Base-by-base conservation (phyloP, 2,888 invertebrate genomes). In the Zaprionus obscuricornis region DNA sequence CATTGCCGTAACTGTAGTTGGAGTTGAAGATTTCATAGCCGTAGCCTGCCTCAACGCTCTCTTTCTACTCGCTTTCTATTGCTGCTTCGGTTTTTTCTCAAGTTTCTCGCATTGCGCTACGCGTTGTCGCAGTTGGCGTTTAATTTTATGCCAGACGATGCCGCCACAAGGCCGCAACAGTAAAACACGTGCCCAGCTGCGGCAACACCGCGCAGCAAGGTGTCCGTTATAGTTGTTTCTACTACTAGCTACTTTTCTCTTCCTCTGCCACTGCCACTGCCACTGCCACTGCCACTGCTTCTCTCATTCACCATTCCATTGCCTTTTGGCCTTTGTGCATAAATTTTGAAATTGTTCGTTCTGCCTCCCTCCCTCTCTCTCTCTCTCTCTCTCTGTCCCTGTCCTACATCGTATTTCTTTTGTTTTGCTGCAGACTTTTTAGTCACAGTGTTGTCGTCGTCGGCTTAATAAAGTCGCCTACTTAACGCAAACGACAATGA, bases 391-490 rank as follows among this genome's bases (percentile, higher is more conserved):
- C 5, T n/a, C 18, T 37, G 22, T 24, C 13, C 24, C 26, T 37
- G 7, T 26, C n/a, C 31, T 22, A 26, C 11, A 33, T 18, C 37
- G 45, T 62, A 6, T 31, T 43, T 22, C n/a, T 60, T 49, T 43
- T 49, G 26, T 46, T 55, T 46, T 26, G 54, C 37, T 57, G 82
- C 62, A 62, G 52, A 74, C 83, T 74, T 74, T 66, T 56, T 49
- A 63, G 69, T 18, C 42, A 46, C 50, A 49, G 45, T 73, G 74
- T 69, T 54, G 46, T 64, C 39, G 63, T 51, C 63, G 51, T 64
- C 65, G 70, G 50, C 82, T 81, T 81, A 84, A 86, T 84, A 84
- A 81, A 86, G 78, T 81, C 78, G 68, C 66, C 77, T 77, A 81
- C 86, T 85, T 85, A 81, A 67, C 62, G 63, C 62, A 54, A 72